Conservation (phyloP, 2,113 vertebrate genomes). For the Brevimyrus niger region DNA sequence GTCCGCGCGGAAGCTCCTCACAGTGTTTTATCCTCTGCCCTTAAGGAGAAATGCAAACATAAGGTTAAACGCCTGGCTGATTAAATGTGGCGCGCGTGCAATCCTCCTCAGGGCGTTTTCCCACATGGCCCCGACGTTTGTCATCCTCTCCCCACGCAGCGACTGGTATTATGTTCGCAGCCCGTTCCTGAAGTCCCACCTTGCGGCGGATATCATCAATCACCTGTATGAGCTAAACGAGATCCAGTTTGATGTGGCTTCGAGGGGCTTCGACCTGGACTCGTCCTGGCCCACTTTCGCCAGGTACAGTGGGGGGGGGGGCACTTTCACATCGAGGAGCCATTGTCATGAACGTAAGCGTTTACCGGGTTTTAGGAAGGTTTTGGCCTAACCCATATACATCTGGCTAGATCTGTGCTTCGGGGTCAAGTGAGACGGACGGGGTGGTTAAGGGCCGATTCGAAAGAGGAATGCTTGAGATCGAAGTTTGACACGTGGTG, state of each 20-base stretch:
- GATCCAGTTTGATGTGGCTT: conserved; percentile 78
- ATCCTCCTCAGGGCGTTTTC: background rate
- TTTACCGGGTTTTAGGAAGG: background rate
- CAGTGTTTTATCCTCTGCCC: background rate
- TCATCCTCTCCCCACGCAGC: conserved; percentile 48
- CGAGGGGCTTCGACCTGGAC: conserved; percentile 87
- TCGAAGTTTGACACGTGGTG: background rate
- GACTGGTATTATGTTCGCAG: conserved; percentile 94
- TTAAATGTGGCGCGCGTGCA: background rate
- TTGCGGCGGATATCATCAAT: conserved; percentile 78
- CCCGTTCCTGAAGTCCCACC: conserved; percentile 81
- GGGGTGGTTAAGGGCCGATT: background rate
- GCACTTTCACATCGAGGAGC: background rate
- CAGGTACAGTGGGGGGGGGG: conserved; percentile 58
- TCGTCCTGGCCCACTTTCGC: conserved; percentile 89
- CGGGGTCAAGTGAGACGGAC: background rate
- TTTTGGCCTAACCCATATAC: background rate
- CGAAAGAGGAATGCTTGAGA: background rate
- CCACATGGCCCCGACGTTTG: background rate
- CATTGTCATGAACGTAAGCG: background rate
- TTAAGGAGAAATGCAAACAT: background rate
- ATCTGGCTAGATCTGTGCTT: background rate
- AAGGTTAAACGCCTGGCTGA: background rate
- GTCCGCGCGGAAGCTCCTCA: background rate
- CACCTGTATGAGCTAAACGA: conserved; percentile 92